Evolutionary conservation across 1,140 invertebrate species (phyloP).

Genomic region (Luehdorfia chinensis): DNA sequence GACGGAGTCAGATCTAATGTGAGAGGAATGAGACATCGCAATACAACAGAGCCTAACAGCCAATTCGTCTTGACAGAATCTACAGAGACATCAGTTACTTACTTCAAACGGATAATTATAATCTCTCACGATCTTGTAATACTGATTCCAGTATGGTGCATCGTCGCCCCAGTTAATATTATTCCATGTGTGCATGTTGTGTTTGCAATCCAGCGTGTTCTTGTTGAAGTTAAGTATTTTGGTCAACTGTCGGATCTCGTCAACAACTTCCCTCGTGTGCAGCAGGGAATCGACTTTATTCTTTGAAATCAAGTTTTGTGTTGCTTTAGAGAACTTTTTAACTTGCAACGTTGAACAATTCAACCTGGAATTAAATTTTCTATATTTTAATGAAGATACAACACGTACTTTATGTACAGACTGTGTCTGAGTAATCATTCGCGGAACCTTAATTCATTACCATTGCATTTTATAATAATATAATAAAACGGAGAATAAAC

Average conservation of each 20-base stretch:
- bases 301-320: constrained; percentile 54
- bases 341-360: constrained; percentile 59
- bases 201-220: constrained; percentile 18
- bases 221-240: constrained; percentile 55
- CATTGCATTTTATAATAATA: no score
- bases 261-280: constrained; percentile 48
- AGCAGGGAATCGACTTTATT: constrained; percentile 46
- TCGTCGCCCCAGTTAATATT: constrained; percentile 69
- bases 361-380: constrained; percentile 36
- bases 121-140: constrained; percentile 60
- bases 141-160: constrained; percentile 68
- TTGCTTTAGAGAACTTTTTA: constrained; percentile 59
- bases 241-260: constrained; percentile 51
- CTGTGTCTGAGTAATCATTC: no score
- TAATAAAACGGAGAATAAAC: no score
- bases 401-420: not conserved
- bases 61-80: no score
- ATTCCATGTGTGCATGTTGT: constrained; percentile 34
- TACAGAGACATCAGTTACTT: no score
- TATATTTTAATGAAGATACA: not conserved
- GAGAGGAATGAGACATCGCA: no score
- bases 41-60: no score
- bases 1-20: no score
- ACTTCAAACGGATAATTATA: constrained; percentile 69
- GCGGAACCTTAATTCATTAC: no score